Conservation (phyloP, 1,140 invertebrate genomes). For the Diabrotica undecimpunctata region DNA sequence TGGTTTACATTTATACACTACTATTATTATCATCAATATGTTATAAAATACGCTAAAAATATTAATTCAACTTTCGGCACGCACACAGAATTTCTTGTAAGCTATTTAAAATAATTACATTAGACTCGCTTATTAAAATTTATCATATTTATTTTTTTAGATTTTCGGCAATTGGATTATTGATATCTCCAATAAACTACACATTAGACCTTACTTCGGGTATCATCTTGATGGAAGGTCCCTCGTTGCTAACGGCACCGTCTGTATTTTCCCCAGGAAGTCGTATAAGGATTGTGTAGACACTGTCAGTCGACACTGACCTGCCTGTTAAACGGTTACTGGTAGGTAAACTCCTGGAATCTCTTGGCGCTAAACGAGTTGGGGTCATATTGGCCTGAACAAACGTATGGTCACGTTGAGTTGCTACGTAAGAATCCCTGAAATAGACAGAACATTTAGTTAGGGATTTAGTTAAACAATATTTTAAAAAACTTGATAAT, state of each 20-base stretch:
- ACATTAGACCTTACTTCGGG: constrained; percentile 54
- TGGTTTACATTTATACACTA: no score
- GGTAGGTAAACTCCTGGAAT: constrained; percentile 47
- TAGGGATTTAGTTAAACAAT: no score
- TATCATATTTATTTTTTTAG: no score
- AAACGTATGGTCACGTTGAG: constrained; percentile 38
- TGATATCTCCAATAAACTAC: no score
- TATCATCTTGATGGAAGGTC: constrained; percentile 83
- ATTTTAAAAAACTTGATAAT: no score
- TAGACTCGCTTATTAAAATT: no score
- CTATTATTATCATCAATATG: no score
- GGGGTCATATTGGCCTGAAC: constrained; percentile 43
- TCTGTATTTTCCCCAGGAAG: constrained; percentile 63
- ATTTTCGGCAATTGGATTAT: no score
- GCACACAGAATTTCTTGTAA: no score
- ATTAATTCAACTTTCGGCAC: no score
- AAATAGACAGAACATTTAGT: not conserved
- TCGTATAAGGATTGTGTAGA: constrained; percentile 90
- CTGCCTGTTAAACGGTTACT: constrained; percentile 53
- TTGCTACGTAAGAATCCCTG: constrained; percentile 51
- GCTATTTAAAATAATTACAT: no score
- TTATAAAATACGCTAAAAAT: no score
- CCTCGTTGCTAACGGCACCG: constrained; percentile 48
- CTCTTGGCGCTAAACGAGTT: constrained; percentile 40
- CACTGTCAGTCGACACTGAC: constrained; percentile 67